Base-by-base conservation (phyloP, 2,113 vertebrate species). In the Gobiocypris rarus region DNA sequence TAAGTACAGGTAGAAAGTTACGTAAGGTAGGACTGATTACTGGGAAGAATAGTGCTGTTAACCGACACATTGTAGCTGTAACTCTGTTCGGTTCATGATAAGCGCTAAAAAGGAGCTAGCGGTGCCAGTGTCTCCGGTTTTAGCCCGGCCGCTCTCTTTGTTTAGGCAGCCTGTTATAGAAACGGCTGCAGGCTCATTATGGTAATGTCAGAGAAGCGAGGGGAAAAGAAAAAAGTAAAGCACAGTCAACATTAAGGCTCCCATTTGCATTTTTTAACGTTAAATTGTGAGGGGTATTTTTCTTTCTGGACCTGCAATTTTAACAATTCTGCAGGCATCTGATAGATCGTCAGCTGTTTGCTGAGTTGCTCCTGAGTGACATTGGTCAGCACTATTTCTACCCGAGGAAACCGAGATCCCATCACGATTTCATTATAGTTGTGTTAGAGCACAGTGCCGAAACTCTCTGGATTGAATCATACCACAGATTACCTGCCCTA, bases 1-100 rank as follows among this genome's bases (percentile, higher is more conserved):
- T 94, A 94, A 94, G 94, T 91, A 90, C 93, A 94, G 93, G 93
- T 94, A 92, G 92, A 92, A 92, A 92, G 93, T 95, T 94, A 93
- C 89, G 88, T 94, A 95, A 95, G 90, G 90, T 88, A 81, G 86
- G 83, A 89, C 90, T 93, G 92, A 94, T 94, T 93, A 92, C 92
- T 89, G 90, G 91, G 48, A 90, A 81, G 85, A 85, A 87, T 86
- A 83, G 91, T 88, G 88, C 92, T 87, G 90, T 90, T 90, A 91
- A 91, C 90, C 85, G 88, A 89, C 91, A 92, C 90, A 92, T 88
- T 92, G 90, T 91, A 90, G 90, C 92, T 89, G 61, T 90, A 92
- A 92, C 91, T 91, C 91, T 90, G 88, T 90, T 87, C 86, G 86
- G 93, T 90, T 91, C 91, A 87, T 92, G 94, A 94, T 95, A 94